Conservation (phyloP, 2,888 invertebrate genomes). For the Trypoxylon attenuatum region DNA sequence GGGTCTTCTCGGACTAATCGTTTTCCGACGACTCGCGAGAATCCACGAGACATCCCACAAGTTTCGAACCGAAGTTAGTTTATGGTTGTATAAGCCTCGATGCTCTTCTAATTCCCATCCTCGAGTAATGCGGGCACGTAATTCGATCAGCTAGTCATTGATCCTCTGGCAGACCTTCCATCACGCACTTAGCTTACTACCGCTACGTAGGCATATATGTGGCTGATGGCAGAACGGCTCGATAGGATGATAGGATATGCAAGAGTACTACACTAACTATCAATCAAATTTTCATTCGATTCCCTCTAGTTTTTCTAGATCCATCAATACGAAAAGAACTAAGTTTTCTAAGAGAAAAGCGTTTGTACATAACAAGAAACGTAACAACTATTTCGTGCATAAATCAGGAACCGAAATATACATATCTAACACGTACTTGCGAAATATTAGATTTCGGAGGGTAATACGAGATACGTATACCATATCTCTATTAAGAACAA, state of each 20-base stretch:
- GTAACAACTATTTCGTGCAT: too few species aligned
- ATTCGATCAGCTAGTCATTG: slow-evolving; percentile 46
- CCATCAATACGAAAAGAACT: too few species aligned
- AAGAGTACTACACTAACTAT: too few species aligned
- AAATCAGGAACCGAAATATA: too few species aligned
- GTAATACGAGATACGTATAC: slow-evolving; percentile 9
- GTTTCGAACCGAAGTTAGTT: slow-evolving; percentile 25
- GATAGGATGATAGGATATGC: background rate
- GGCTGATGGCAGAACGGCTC: background rate
- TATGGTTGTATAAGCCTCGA: slow-evolving; percentile 25
- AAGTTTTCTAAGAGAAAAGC: too few species aligned
- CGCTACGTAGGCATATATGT: slow-evolving; percentile 24
- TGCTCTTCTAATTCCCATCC: slow-evolving; percentile 40
- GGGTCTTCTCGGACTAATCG: too few species aligned
- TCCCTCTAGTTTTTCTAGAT: too few species aligned
- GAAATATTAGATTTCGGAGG: background rate
- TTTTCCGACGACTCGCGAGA: too few species aligned
- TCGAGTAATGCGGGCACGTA: slow-evolving; percentile 42
- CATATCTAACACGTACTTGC: too few species aligned
- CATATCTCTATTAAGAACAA: background rate
- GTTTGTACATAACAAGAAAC: too few species aligned
- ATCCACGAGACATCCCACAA: too few species aligned
- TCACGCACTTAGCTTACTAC: slow-evolving; percentile 13
- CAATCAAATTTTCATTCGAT: too few species aligned
- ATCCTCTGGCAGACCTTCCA: slow-evolving; percentile 20